Base-by-base conservation (phyloP, 2,113 vertebrate genomes). In the Alces alces region DNA sequence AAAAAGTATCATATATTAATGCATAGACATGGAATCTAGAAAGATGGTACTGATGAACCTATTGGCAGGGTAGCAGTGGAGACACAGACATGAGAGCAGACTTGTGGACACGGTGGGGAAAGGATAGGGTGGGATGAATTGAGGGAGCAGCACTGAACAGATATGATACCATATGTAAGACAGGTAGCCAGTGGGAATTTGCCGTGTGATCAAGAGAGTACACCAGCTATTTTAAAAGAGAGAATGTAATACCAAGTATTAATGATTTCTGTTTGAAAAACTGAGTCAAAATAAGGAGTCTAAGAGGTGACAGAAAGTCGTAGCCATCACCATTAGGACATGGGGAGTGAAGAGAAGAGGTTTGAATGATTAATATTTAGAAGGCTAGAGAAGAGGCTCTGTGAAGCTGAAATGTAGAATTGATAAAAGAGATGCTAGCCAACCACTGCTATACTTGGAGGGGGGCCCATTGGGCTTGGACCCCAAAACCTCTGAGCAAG, bases 161-260 rank as follows among this genome's bases (percentile, higher is more conserved):
- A 23, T 23, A 36, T 70, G 6, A 70, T 11, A 23, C 64, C 19
- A 70, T 36, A 36, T 23, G n/a, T 70, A 39, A 70, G 11, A 70
- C n/a, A 23, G 10, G n/a, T 39, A 73, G 66, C 66, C 5, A 70
- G n/a, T 23, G n/a, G 19, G 36, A 36, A 73, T 25, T 39, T 73
- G 19, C n/a, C 39, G 10, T 23, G 39, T 73, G 66, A 73, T 13
- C 0, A 5, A 73, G 17, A 82, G 52, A 73, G 73, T 6, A 64
- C 28, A 50, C 23, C 6, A 73, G 43, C n/a, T 78, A n/a, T 94
- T 89, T 91, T 86, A 84, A 93, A 91, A 82, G 30, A 90, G 43
- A 52, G 11, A 52, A 50, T 91, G n/a, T 80, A 45, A 60, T 85
- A 57, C 9, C 64, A 57, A 82, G 3, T 58, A 33, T 25, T 61